These are phyloP conservation scores for Drosophila multiciliata DNA, from an alignment of 2,888 invertebrate species.

Conservation along the genomic window DNA sequence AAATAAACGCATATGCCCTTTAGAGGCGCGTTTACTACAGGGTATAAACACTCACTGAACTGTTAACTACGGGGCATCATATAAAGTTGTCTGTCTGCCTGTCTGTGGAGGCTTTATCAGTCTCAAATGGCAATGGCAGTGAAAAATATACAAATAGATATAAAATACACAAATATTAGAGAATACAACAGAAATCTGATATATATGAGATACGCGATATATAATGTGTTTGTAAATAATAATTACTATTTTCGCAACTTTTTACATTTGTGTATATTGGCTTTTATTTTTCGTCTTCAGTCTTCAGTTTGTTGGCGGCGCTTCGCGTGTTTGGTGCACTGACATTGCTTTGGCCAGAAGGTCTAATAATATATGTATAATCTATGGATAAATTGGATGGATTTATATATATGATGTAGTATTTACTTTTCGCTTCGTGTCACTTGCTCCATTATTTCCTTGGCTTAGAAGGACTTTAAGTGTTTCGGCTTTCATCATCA, in stretches of 20 bases:
- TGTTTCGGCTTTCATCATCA: slow-evolving; percentile 33
- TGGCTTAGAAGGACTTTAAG: slow-evolving; percentile 37
- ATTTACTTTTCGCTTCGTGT: slow-evolving; percentile 41
- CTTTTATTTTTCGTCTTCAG: slow-evolving; percentile 45
- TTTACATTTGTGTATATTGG: slow-evolving; percentile 40
- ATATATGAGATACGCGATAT: slow-evolving; percentile 26
- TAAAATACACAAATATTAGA: slow-evolving; percentile 45
- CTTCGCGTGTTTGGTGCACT: slow-evolving; percentile 76
- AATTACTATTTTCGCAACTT: slow-evolving; percentile 66
- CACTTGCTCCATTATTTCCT: slow-evolving; percentile 28
- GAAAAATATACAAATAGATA: slow-evolving; percentile 11
- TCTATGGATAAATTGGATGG: slow-evolving; percentile 41
- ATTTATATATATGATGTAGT: not conserved
- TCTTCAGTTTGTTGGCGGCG: slow-evolving; percentile 51
- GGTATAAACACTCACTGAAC: slow-evolving; percentile 42
- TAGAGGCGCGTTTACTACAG: slow-evolving; percentile 2
- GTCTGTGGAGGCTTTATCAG: slow-evolving; percentile 45
- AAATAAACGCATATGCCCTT: not conserved
- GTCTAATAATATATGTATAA: slow-evolving; percentile 36
- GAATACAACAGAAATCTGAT: slow-evolving; percentile 55
- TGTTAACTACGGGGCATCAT: slow-evolving; percentile 37
- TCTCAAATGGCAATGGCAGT: slow-evolving; percentile 29
- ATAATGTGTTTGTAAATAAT: slow-evolving; percentile 51
- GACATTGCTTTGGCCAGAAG: slow-evolving; percentile 74
- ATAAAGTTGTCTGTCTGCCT: slow-evolving; percentile 39